A percentile compares a stretch with the other conserved stretches of the same genome.
These are phyloP conservation scores for Nephotettix cincticeps DNA, from an alignment of 1,140 invertebrate species.

Conservation along the genomic window DNA sequence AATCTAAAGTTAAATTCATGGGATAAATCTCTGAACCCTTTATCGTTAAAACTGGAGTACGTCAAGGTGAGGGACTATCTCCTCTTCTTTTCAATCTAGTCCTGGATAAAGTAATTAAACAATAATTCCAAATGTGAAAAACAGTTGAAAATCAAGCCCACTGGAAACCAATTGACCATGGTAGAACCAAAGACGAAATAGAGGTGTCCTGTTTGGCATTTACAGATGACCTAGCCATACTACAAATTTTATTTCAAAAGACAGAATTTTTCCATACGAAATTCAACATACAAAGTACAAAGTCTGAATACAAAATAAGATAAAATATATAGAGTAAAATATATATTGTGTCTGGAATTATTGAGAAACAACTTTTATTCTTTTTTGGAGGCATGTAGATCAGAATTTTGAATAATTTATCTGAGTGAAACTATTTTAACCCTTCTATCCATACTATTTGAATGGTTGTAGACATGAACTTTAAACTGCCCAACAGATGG, in stretches of 20 bases:
- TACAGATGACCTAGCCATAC: background rate
- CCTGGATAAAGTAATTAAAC: conserved; percentile 14
- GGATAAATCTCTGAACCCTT: conserved; percentile 28
- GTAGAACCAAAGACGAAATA: background rate
- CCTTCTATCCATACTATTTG: too few relatives aligned
- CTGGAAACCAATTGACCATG: background rate
- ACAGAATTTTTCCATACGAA: conserved; percentile 19
- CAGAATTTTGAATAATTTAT: too few relatives aligned
- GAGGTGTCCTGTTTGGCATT: conserved; percentile 12
- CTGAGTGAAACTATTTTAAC: too few relatives aligned
- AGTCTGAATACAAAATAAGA: conserved; percentile 23
- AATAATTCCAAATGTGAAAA: too few relatives aligned
- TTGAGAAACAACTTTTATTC: conserved; percentile 22
- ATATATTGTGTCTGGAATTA: conserved; percentile 22
- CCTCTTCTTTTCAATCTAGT: conserved; percentile 20
- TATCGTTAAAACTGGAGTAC: background rate
- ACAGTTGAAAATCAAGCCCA: background rate
- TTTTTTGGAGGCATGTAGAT: too few relatives aligned
- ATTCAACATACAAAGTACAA: background rate
- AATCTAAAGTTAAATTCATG: conserved; percentile 22
- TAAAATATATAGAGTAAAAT: conserved; percentile 1
- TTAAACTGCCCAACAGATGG: too few relatives aligned
- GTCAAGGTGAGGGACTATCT: conserved; percentile 25
- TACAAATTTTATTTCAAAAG: conserved; percentile 26
- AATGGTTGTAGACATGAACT: too few relatives aligned